These are phyloP conservation scores for Lutjanus campechanus DNA, from an alignment of 2,797 vertebrate species.

Conservation along the genomic window DNA sequence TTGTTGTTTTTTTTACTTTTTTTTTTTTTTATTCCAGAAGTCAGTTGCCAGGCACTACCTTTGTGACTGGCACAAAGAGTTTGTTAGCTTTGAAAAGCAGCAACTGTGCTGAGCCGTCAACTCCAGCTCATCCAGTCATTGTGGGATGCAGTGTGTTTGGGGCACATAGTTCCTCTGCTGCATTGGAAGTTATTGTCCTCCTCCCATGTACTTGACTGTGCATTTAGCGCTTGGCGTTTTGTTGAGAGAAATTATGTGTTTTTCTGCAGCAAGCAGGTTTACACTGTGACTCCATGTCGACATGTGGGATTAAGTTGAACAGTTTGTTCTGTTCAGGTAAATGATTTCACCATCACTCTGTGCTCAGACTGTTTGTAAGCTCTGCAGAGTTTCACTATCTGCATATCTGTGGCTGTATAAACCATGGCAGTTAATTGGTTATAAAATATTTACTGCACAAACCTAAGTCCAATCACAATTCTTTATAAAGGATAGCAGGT, in stretches of 20 bases:
- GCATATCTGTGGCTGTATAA: conserved; percentile 7
- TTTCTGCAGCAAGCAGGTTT: conserved; percentile 23
- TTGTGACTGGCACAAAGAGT: conserved; percentile 64
- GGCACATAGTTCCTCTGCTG: neutral
- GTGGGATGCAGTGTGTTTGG: neutral
- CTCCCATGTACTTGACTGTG: neutral
- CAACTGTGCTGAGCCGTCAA: conserved; percentile 26
- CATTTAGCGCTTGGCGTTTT: conserved; percentile 16
- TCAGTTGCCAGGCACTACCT: conserved; percentile 50
- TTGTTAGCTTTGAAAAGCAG: conserved; percentile 49
- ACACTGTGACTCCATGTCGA: neutral
- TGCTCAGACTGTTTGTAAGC: neutral
- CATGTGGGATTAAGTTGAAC: conserved; percentile 7
- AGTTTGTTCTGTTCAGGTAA: conserved; percentile 1
- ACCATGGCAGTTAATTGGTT: neutral
- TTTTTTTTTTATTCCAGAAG: conserved; percentile 36
- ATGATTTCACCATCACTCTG: neutral
- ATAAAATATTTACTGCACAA: conserved; percentile 11
- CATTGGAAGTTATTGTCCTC: conserved; percentile 31
- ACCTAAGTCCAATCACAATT: neutral
- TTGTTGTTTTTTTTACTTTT: neutral
- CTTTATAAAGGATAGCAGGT: neutral
- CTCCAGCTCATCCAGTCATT: conserved; percentile 37
- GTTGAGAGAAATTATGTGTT: conserved; percentile 15
- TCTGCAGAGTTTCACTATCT: neutral